Conservation (phyloP, 2,888 invertebrate genomes). For the Sepiola atlantica region DNA sequence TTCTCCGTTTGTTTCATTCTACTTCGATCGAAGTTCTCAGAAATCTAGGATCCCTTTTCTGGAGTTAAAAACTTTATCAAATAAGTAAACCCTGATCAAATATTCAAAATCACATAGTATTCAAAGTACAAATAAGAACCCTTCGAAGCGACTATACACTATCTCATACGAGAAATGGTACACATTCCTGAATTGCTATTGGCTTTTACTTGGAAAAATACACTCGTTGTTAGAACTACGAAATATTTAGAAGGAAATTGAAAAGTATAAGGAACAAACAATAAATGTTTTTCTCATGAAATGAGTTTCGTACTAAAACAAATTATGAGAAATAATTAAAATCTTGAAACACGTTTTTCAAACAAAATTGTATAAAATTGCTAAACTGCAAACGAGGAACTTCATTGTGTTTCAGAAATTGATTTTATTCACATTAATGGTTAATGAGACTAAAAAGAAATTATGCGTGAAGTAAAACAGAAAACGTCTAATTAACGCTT, state of each 20-base stretch:
- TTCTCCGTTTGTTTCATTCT: too few relatives aligned
- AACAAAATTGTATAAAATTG: not conserved
- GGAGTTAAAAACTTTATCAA: too few relatives aligned
- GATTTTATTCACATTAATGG: not conserved
- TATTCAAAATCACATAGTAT: too few relatives aligned
- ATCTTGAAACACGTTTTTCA: not conserved
- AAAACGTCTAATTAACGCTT: not conserved
- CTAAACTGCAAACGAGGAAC: not conserved
- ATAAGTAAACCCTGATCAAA: too few relatives aligned
- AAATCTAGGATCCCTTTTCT: too few relatives aligned
- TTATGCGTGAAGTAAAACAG: not conserved
- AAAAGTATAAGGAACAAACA: not conserved
- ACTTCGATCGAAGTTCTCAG: too few relatives aligned
- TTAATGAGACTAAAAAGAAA: not conserved
- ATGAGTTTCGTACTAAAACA: not conserved
- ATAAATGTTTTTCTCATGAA: not conserved
- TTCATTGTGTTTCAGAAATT: not conserved
- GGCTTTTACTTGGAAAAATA: not conserved
- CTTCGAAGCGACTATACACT: too few relatives aligned
- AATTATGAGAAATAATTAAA: conserved; percentile 2
- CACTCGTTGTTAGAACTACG: too few relatives aligned
- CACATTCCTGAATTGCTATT: not conserved
- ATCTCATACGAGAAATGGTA: too few relatives aligned
- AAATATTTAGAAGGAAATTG: not conserved
- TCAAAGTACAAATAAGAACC: too few relatives aligned